Evolutionary conservation across 1,140 invertebrate genomes (phyloP).

Genomic region (Argopecten irradians): DNA sequence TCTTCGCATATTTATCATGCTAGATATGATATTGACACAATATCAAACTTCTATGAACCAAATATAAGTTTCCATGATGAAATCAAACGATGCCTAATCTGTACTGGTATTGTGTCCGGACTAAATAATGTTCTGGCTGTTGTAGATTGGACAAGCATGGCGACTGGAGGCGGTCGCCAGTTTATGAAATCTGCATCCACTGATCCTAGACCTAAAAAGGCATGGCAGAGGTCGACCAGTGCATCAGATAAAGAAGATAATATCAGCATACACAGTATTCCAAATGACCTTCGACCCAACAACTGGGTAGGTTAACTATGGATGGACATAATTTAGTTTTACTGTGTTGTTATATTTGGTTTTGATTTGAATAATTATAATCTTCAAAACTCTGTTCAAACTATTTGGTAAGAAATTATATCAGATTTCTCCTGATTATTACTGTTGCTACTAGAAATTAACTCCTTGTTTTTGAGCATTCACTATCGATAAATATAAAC

Average conservation of each 20-base stretch:
- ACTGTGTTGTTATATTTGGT: no score
- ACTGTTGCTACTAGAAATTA: no score
- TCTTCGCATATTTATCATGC: no score
- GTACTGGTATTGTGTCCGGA: background rate
- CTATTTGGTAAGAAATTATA: no score
- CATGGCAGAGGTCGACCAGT: constrained; percentile 69
- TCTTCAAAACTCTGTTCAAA: no score
- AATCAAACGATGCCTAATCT: background rate
- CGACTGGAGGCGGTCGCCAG: constrained; percentile 59
- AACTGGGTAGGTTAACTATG: constrained; percentile 68
- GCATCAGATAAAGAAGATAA: constrained; percentile 71
- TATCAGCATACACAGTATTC: constrained; percentile 66
- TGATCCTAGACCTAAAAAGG: constrained; percentile 55
- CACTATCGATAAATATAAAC: no score
- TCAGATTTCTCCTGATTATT: no score
- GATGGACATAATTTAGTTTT: no score
- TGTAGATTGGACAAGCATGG: constrained; percentile 52
- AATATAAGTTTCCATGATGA: background rate
- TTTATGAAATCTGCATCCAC: constrained; percentile 56
- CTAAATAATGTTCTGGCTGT: constrained; percentile 30
- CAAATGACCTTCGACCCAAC: constrained; percentile 70
- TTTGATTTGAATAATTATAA: no score
- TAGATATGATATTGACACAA: no score
- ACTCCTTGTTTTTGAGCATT: no score
- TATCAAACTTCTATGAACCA: background rate